Base-by-base conservation (phyloP, 1,140 invertebrate species). In the Cheumatopsyche charites region DNA sequence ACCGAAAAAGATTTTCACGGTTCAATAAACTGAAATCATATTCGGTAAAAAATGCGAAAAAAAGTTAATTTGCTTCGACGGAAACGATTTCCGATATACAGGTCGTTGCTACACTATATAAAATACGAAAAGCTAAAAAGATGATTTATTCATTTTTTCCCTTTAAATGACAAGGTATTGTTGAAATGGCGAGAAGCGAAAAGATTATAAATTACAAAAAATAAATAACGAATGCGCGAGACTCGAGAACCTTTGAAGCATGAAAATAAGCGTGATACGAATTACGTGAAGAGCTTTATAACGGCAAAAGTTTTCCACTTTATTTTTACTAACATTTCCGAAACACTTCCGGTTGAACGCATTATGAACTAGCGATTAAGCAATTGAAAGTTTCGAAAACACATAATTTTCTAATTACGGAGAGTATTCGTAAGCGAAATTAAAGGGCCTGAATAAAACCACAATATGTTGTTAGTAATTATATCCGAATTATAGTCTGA, bases 271-370 rank as follows among this genome's bases (percentile, higher is more conserved):
- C 55, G 21, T 58, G 25, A 58, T 58, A 58, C 19, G 21, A 12
- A 58, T 25, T 58, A 58, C 55, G 55, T 58, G 55, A 58, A 25
- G 12, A 11, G 55, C 55, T 25, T 47, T 47, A 47, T n/a, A 47
- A 47, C 43, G 43, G 23, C 55, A 26, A 25, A 58, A 58, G 21
- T 58, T 58, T 58, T 58, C 49, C 19, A 26, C 55, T 58, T 5
- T 58, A 58, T 58, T 58, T 25, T 58, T 58, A 58, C 55, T 23
- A 25, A 58, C 19, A n/a, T 47, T 47, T 47, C 43, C 15, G 12
- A 15, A 47, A 12, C 15, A 12, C 12, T 47, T 47, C 43, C 12
- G 13, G 15, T 47, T 47, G 15, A 47, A 47, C 15, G 15, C 12
- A 47, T 47, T 47, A 47, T 15, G 13, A 47, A 47, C 43, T 47